phyloP scores from a whole-genome alignment of 2,113 vertebrate genomes.

The Dromaius novaehollandiae region DNA sequence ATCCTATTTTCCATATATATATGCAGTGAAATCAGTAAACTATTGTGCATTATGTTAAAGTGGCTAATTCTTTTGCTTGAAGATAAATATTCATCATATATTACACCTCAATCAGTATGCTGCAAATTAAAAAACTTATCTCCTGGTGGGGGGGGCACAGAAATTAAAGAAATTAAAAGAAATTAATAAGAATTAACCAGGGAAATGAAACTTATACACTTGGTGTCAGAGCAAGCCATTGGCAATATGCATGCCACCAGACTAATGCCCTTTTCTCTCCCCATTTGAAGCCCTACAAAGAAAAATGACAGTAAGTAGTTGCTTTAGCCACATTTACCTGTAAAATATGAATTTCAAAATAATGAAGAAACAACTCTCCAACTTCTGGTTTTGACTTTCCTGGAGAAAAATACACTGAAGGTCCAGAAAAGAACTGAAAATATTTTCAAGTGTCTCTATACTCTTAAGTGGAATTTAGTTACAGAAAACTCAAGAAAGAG shows the following conservation, averaged over 20 bases:
- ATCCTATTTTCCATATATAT: not conserved
- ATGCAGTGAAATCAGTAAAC: not conserved
- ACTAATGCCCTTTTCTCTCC: not conserved
- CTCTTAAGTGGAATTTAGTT: not conserved
- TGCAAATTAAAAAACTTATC: not conserved
- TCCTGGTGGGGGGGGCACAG: not conserved
- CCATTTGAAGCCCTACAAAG: not conserved
- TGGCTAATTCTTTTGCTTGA: not conserved
- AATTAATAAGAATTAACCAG: not conserved
- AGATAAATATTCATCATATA: slow-evolving; percentile 28
- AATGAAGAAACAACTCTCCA: not conserved
- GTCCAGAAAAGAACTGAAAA: not conserved
- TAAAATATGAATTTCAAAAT: not conserved
- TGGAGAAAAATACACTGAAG: not conserved
- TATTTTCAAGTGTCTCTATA: not conserved
- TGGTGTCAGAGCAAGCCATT: not conserved
- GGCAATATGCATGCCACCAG: not conserved
- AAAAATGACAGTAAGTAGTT: not conserved
- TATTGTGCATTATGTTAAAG: not conserved
- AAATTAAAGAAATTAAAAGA: slow-evolving; percentile 1
- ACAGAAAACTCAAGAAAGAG: not conserved
- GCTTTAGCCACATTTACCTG: not conserved
- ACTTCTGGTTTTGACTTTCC: not conserved
- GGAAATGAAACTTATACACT: not conserved
- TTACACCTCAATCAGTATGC: not conserved